These are phyloP conservation scores for Wiebesia pumilae DNA, from an alignment of 1,140 invertebrate species.

Conservation along the genomic window DNA sequence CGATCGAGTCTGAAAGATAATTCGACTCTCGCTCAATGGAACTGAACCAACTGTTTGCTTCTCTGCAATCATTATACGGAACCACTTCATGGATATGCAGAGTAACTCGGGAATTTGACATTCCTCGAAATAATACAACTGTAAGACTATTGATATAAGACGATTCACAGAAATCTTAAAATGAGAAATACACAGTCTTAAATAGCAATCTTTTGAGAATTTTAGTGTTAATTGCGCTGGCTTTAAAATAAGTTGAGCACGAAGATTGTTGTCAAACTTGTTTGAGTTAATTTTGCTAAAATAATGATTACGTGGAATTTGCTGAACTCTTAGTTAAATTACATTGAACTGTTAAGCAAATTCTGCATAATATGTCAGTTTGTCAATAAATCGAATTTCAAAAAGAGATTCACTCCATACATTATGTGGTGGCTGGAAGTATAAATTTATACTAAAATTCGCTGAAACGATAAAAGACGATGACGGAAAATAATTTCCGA, in stretches of 20 bases:
- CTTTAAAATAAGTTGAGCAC: not conserved
- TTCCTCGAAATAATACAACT: not conserved
- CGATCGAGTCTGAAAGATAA: conserved; percentile 26
- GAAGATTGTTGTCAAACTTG: not conserved
- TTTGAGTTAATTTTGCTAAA: not conserved
- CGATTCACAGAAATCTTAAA: not conserved
- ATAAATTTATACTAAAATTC: not conserved
- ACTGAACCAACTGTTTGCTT: not conserved
- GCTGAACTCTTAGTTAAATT: not conserved
- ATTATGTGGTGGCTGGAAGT: no score
- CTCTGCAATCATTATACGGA: not conserved
- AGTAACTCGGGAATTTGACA: conserved; percentile 10
- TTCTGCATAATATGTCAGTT: not conserved
- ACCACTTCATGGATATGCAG: conserved; percentile 27
- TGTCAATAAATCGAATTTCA: not conserved
- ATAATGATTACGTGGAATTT: not conserved
- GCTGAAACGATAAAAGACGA: not conserved
- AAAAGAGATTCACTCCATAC: not conserved
- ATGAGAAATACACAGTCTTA: not conserved
- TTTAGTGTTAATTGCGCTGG: not conserved
- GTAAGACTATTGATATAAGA: not conserved
- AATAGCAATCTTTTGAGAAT: not conserved
- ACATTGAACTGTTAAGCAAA: not conserved
- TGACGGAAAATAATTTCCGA: no score
- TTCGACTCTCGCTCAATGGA: conserved; percentile 26